These are phyloP conservation scores for Diloba caeruleocephala DNA, from an alignment of 2,888 invertebrate species.

Conservation along the genomic window DNA sequence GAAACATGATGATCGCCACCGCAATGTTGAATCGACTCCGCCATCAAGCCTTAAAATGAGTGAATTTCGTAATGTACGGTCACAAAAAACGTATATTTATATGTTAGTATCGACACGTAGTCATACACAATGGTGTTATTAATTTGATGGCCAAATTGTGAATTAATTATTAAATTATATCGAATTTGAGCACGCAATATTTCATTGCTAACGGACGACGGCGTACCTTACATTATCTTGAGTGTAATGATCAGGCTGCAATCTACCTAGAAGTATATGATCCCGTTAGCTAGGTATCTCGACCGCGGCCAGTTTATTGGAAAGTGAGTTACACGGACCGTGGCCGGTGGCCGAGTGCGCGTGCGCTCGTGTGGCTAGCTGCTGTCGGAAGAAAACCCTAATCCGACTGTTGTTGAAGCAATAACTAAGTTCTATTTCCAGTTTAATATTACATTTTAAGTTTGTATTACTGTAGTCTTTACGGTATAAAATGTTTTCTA, in stretches of 20 bases:
- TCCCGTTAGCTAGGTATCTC: slow-evolving; percentile 86
- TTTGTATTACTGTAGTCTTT: not conserved
- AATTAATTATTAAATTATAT: slow-evolving; percentile 25
- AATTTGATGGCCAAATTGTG: slow-evolving; percentile 26
- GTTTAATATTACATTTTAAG: slow-evolving; percentile 17
- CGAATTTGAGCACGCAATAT: slow-evolving; percentile 35
- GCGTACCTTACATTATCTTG: slow-evolving; percentile 55
- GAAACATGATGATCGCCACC: slow-evolving; percentile 67
- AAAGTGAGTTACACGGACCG: slow-evolving; percentile 82
- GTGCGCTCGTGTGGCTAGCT: slow-evolving; percentile 51
- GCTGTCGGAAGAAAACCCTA: slow-evolving; percentile 70
- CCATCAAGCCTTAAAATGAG: slow-evolving; percentile 51
- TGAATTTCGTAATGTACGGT: slow-evolving; percentile 57
- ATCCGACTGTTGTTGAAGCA: slow-evolving; percentile 59
- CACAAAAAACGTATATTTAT: slow-evolving; percentile 28
- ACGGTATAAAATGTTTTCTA: too few relatives aligned
- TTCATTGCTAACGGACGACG: slow-evolving; percentile 50
- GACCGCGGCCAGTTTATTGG: slow-evolving; percentile 83
- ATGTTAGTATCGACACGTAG: slow-evolving; percentile 1
- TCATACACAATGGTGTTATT: slow-evolving; percentile 11
- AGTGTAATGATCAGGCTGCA: slow-evolving; percentile 72
- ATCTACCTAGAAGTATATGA: slow-evolving; percentile 74
- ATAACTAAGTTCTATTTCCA: slow-evolving; percentile 23
- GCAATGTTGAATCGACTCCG: slow-evolving; percentile 65
- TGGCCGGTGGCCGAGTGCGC: slow-evolving; percentile 69